Percentiles rank a stretch among this genome's conserved stretches.
These are phyloP conservation scores for Palythoa grandiflora DNA, from an alignment of 92 coral and sea anemone species.

Conservation along the genomic window DNA sequence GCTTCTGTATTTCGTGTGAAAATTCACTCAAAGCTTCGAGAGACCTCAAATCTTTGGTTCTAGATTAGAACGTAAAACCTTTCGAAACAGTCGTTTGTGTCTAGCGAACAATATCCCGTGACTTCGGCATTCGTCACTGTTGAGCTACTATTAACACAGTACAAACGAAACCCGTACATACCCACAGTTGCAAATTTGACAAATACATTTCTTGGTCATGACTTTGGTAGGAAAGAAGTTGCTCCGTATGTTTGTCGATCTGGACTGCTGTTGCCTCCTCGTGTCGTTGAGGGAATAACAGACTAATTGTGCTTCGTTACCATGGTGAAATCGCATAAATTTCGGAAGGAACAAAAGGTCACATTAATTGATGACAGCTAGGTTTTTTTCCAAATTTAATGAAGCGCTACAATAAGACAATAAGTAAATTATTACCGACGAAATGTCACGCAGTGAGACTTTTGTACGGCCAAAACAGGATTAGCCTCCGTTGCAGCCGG, in stretches of 20 bases:
- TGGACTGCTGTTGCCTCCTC: not conserved
- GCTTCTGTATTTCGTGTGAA: not conserved
- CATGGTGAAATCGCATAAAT: conserved; percentile 40
- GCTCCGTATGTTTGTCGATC: not conserved
- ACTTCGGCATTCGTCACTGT: not conserved
- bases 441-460: conserved; percentile 14
- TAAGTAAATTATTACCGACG: not conserved
- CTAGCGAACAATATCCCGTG: not conserved
- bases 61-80: not conserved
- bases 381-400: not conserved
- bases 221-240: not conserved
- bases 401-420: not conserved
- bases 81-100: not conserved
- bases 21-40: not conserved
- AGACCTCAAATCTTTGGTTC: not conserved
- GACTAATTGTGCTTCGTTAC: conserved; percentile 28
- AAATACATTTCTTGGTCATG: conserved; percentile 95
- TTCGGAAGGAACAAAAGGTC: conserved; percentile 52
- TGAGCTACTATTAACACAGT: not conserved
- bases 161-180: conserved; percentile 54
- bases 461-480: not conserved
- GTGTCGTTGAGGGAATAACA: conserved; percentile 29
- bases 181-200: conserved; percentile 98
- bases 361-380: conserved; percentile 9
- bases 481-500: too few relatives aligned